A percentile compares a stretch with the other conserved stretches of the same genome.
Conservation (phyloP, 1,140 invertebrate species). For the Diplogasteroides magnus region DNA sequence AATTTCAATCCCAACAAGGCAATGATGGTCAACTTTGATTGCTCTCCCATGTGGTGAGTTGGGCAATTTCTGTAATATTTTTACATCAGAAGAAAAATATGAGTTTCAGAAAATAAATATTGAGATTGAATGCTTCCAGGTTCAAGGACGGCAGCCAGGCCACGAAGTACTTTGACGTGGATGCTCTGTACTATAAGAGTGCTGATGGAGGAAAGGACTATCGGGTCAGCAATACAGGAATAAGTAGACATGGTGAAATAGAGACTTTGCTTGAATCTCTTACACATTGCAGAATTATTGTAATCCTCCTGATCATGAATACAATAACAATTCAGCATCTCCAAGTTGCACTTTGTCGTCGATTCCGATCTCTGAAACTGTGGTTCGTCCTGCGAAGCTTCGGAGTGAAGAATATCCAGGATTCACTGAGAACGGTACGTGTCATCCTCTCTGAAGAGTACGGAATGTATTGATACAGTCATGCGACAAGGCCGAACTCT, state of each 20-base stretch:
- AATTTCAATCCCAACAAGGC: slow-evolving; percentile 63
- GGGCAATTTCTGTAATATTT: no score
- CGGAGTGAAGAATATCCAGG: slow-evolving; percentile 73
- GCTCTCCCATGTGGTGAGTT: slow-evolving; percentile 60
- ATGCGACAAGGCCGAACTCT: slow-evolving; percentile 54
- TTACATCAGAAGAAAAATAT: background rate
- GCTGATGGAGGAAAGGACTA: slow-evolving; percentile 59
- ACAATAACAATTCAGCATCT: slow-evolving; percentile 70
- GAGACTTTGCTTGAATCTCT: no score
- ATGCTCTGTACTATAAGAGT: slow-evolving; percentile 86
- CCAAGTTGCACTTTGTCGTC: slow-evolving; percentile 82
- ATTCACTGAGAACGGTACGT: slow-evolving; percentile 71
- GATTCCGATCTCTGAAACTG: slow-evolving; percentile 84
- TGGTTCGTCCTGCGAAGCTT: slow-evolving; percentile 85
- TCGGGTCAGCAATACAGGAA: no score
- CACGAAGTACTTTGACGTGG: slow-evolving; percentile 81
- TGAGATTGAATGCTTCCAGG: slow-evolving; percentile 50
- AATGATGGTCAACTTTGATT: slow-evolving; percentile 61
- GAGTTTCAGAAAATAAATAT: no score
- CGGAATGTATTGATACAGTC: no score
- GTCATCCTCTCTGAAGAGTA: no score
- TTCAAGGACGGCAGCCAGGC: slow-evolving; percentile 62
- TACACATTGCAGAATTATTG: no score
- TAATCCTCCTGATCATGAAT: no score
- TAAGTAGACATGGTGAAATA: no score